Evolutionary conservation across 2,888 invertebrate genomes (phyloP), one percentile per base, ranked within the genome.

Genomic region (Aporophyla nigra): DNA sequence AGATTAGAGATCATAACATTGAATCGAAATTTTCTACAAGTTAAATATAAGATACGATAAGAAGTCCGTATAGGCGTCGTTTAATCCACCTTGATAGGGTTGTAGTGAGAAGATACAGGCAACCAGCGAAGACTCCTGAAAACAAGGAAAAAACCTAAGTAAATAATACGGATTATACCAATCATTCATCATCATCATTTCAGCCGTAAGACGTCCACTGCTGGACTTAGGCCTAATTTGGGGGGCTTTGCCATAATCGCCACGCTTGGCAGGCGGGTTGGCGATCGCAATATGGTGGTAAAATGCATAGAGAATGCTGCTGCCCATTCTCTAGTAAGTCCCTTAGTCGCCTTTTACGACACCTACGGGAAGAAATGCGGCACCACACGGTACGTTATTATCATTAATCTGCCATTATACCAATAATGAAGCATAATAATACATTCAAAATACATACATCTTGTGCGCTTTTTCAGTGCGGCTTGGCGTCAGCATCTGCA

Each of bases 51-150:
- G 49, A 16, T 78, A 53, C 4, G n/a, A 73, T 65, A 10, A 49
- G 66, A 67, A 40, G 49, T 74, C 33, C 46, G 46, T 74, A 24
- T 16, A 56, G 54, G 71, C 19, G 65, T 70, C 54, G 73, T 87
- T 92, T 92, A 95, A 76, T 95, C 93, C 86, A 93, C 89, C 87
- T 95, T 95, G 76, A 94, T 87, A 24, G 90, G 89, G 78, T 88
- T 87, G 75, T 89, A 84, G 59, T 78, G 89, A 43, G 88, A 76
- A 58, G 88, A 54, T 27, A 89, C 67, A n/a, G 87, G 69, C 83
- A 92, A 90, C 92, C 93, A 94, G 24, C 76, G 80, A 19, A 86
- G 80, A 66, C 87, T 85, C 83, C 95, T 95, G 93, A 51, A 92
- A 93, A 79, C 14, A 81, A 74, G 69, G 71, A 78, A 74, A 76